phyloP scores from a whole-genome alignment of 2,113 vertebrate species.

The Leptodactylus fuscus region DNA sequence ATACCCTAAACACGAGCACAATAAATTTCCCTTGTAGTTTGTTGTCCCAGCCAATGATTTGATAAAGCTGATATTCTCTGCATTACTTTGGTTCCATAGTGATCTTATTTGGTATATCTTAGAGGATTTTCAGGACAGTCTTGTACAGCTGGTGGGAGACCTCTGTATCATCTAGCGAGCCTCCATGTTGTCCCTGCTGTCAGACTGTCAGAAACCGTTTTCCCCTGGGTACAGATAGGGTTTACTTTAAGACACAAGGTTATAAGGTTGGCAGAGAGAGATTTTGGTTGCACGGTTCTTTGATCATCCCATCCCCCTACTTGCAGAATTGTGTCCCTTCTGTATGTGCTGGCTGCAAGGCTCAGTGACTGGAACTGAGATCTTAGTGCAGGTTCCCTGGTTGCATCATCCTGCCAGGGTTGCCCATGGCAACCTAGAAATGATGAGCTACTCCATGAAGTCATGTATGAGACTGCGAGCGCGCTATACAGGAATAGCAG shows the following conservation, averaged over 20 bases:
- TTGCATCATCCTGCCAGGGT: constrained; percentile 37
- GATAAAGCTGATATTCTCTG: too few species aligned
- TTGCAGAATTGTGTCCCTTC: neutral
- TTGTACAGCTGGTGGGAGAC: too few species aligned
- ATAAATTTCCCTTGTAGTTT: too few species aligned
- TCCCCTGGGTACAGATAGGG: too few species aligned
- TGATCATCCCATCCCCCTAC: neutral
- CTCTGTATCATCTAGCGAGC: too few species aligned
- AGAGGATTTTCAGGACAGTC: too few species aligned
- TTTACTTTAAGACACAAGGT: neutral
- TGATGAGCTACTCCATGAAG: constrained; percentile 22
- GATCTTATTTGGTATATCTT: too few species aligned
- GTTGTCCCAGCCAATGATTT: too few species aligned
- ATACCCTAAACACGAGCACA: too few species aligned
- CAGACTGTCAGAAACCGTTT: too few species aligned
- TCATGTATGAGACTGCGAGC: neutral
- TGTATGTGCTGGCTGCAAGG: constrained; percentile 2
- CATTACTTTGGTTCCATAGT: too few species aligned
- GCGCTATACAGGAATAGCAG: neutral
- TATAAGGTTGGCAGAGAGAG: neutral
- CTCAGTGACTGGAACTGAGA: constrained; percentile 28
- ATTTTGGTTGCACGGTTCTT: neutral
- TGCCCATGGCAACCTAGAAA: constrained; percentile 50
- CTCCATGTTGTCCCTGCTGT: too few species aligned
- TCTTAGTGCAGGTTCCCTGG: constrained; percentile 9